Conservation (phyloP, 2,113 vertebrate genomes). For the Sterrhoptilus dennistouni region DNA sequence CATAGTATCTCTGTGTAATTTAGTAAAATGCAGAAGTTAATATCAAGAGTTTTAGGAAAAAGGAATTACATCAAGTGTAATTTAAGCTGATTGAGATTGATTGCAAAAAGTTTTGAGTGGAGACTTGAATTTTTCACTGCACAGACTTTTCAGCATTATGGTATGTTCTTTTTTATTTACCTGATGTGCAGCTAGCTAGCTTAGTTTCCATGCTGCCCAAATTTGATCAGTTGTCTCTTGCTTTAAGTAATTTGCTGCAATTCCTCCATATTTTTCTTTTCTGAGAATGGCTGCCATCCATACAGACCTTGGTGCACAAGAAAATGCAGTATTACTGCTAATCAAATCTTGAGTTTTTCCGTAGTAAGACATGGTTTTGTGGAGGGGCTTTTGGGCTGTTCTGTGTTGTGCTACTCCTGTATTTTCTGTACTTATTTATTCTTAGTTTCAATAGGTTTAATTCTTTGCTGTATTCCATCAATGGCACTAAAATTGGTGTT, state of each 20-base stretch:
- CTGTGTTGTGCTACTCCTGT: neutral
- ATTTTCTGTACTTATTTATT: neutral
- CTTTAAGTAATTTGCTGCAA: neutral
- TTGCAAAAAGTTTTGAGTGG: constrained; percentile 33
- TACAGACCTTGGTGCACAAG: neutral
- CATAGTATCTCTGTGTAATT: neutral
- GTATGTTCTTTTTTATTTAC: neutral
- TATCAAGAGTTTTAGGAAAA: constrained; percentile 16
- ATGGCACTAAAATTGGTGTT: neutral
- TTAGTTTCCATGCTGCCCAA: neutral
- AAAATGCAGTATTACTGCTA: neutral
- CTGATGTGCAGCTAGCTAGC: neutral
- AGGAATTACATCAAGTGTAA: constrained; percentile 4
- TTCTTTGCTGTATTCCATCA: neutral
- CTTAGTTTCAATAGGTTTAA: neutral
- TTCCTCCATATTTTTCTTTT: neutral
- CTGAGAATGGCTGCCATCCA: neutral
- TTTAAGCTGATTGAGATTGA: constrained; percentile 38
- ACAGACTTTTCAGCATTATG: neutral
- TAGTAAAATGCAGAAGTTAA: constrained; percentile 31
- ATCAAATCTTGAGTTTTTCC: neutral
- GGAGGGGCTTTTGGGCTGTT: neutral
- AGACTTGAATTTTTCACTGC: neutral
- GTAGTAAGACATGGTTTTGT: neutral
- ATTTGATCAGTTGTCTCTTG: neutral